phyloP scores from a whole-genome alignment of 2,113 vertebrate species.

The Syngnathus typhle region DNA sequence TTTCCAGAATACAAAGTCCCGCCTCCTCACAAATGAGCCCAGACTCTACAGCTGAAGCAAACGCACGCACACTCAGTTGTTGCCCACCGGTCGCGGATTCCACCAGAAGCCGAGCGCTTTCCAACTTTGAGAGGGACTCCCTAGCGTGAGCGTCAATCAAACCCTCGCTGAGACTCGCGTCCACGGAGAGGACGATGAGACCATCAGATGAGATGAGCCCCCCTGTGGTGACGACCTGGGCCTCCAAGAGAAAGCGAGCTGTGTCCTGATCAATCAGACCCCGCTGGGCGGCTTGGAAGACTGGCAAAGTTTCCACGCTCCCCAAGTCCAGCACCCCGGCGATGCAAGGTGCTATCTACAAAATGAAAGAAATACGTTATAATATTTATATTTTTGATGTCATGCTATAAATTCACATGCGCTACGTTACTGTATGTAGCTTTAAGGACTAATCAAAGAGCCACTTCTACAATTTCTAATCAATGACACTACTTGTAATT shows the following conservation, averaged over 20 bases:
- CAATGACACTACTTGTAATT: neutral
- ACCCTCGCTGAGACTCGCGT: slow-evolving; percentile 71
- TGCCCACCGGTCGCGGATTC: slow-evolving; percentile 36
- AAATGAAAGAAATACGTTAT: slow-evolving; percentile 42
- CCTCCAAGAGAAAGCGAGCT: slow-evolving; percentile 79
- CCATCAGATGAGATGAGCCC: slow-evolving; percentile 80
- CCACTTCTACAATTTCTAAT: neutral
- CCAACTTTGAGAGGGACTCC: slow-evolving; percentile 72
- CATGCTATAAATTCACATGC: neutral
- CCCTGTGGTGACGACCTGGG: slow-evolving; percentile 79
- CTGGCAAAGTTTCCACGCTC: slow-evolving; percentile 87
- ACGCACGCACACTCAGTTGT: slow-evolving; percentile 59
- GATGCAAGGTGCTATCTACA: slow-evolving; percentile 76
- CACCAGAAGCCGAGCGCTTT: slow-evolving; percentile 65
- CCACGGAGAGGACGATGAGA: slow-evolving; percentile 73
- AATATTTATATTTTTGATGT: neutral
- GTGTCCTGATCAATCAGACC: slow-evolving; percentile 96
- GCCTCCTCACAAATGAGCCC: slow-evolving; percentile 72
- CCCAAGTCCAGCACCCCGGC: slow-evolving; percentile 92
- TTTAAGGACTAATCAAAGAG: neutral
- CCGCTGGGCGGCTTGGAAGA: slow-evolving; percentile 84
- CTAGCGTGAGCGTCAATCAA: slow-evolving; percentile 71
- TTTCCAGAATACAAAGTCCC: slow-evolving; percentile 81
- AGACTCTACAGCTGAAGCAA: slow-evolving; percentile 72
- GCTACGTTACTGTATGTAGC: neutral